Evolutionary conservation across 92 coral and sea anemone genomes (phyloP), one percentile per base, ranked within the genome.

Genomic region (Montipora capitata): DNA sequence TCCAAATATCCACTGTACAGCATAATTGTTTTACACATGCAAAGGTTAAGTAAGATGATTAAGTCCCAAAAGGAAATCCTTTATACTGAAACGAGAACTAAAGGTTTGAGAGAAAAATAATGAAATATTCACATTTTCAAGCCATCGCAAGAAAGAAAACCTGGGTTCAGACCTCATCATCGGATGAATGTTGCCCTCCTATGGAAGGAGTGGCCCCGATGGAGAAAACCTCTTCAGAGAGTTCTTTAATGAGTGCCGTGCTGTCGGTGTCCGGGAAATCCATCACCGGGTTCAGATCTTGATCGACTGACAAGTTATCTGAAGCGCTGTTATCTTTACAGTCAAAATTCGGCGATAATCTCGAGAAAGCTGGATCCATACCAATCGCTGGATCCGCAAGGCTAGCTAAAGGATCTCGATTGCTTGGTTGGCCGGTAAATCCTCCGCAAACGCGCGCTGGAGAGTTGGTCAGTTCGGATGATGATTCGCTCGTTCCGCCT

Each of bases 231-330:
- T 95, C 98, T 42, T 92, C 95, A 8, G 98, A 95, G 43, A 95
- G 91, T 89, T 95, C 96, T 67, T 95, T 94, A 64, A 95, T 95
- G 39, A 95, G 94, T 2, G 98, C 96, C 20, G 92, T 90, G 86
- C 98, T 95, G 61, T 95, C 98, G 39, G 98, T 95, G 63, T 95
- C 98, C 18, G 98, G 94, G 59, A 95, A 95, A 54, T 91, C 98
- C 79, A 88, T 89, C 7, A 86, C 94, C 18, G 98, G 85, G 76
- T 93, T 93, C 78, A 95, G 76, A 74, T 93, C 96, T 11, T 92
- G 90, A 51, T 92, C 96, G 9, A 76, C 94, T 3, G 78, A 83
- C 40, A 94, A 76, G 85, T 88, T 88, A 58, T 90, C 87, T 5
- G 96, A 84, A 15, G 78, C 18, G 42, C 71, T 57, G 57, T 84